These are phyloP conservation scores for Hycleus cichorii DNA, from an alignment of 1,140 invertebrate species.

Conservation along the genomic window DNA sequence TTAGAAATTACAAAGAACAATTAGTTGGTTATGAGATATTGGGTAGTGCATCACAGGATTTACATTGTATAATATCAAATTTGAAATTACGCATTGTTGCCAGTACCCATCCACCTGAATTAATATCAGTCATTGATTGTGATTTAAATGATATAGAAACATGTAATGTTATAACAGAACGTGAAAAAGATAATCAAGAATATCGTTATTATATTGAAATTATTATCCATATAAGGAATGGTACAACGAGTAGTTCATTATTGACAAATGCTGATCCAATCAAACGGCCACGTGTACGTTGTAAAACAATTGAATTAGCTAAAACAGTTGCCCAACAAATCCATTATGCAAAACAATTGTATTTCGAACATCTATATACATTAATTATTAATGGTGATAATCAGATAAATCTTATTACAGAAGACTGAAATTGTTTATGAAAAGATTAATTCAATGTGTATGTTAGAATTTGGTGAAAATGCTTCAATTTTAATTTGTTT, in stretches of 20 bases:
- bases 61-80: slow-evolving; percentile 68
- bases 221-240: slow-evolving; percentile 52
- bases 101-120: slow-evolving; percentile 39
- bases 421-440: slow-evolving; percentile 33
- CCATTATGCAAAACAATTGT: slow-evolving; percentile 81
- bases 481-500: too few species aligned
- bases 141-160: slow-evolving; percentile 56
- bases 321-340: slow-evolving; percentile 61
- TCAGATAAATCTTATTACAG: slow-evolving; percentile 21
- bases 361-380: slow-evolving; percentile 67
- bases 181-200: slow-evolving; percentile 40
- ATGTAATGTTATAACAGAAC: slow-evolving; percentile 49
- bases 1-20: slow-evolving; percentile 64
- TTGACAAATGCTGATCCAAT: slow-evolving; percentile 45
- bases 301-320: slow-evolving; percentile 72
- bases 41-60: slow-evolving; percentile 59
- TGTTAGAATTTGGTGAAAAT: too few species aligned
- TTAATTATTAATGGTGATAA: slow-evolving; percentile 36
- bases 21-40: slow-evolving; percentile 79
- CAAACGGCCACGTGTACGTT: slow-evolving; percentile 72
- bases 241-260: slow-evolving; percentile 36
- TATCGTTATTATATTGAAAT: slow-evolving; percentile 68
- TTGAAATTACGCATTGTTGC: slow-evolving; percentile 73
- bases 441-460: too few species aligned
- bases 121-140: slow-evolving; percentile 58